Evolutionary conservation across 2,888 invertebrate genomes (phyloP), one percentile per base, ranked within the genome.

Genomic region (Lochmaea crataegi): DNA sequence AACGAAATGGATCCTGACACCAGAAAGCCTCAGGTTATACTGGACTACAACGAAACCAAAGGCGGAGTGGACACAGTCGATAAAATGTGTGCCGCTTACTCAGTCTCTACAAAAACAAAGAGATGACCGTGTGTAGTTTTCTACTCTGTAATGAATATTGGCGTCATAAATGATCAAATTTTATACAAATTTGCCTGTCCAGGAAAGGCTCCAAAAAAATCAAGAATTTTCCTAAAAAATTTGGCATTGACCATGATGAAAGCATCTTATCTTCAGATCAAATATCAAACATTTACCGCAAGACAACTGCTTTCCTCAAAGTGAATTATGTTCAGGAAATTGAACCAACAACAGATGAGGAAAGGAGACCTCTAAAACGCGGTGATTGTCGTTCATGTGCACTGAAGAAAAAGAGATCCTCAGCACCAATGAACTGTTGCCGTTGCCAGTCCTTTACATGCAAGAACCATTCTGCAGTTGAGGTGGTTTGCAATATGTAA

Each of bases 1-100:
- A 53, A 61, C 22, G 75, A 78, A 72, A 75, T 79, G 32, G 72
- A 80, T 77, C 12, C 72, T 72, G 74, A 77, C 14, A 76, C 78
- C 10, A 56, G 69, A n/a, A n/a, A n/a, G n/a, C n/a, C n/a, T n/a
- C n/a, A n/a, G n/a, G n/a, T n/a, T n/a, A n/a, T n/a, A n/a, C n/a
- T n/a, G n/a, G n/a, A n/a, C n/a, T n/a, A n/a, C n/a, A n/a, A n/a
- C n/a, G n/a, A n/a, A n/a, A n/a, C n/a, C n/a, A n/a, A n/a, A n/a
- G n/a, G n/a, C n/a, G n/a, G n/a, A n/a, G n/a, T n/a, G n/a, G n/a
- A n/a, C n/a, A n/a, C n/a, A n/a, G n/a, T n/a, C n/a, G n/a, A n/a
- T n/a, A n/a, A n/a, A n/a, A n/a, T n/a, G n/a, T n/a, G n/a, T n/a
- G n/a, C n/a, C n/a, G n/a, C n/a, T n/a, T n/a, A n/a, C n/a, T n/a